These are phyloP conservation scores for Caenorhabditis afra DNA, from an alignment of 2,888 invertebrate species.

Conservation along the genomic window DNA sequence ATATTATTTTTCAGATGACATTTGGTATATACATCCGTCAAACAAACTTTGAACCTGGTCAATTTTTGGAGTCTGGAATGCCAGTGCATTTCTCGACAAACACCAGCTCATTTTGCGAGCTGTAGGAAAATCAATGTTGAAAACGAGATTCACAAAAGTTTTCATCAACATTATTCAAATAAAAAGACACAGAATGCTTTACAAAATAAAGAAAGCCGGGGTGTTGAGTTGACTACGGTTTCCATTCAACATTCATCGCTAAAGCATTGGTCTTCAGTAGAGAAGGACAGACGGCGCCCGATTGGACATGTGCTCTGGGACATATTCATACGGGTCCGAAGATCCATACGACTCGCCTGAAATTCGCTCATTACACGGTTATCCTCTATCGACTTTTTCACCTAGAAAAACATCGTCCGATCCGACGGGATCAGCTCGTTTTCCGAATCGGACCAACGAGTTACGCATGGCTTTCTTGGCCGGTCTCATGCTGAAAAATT, in stretches of 20 bases:
- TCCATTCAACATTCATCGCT: conserved; percentile 19
- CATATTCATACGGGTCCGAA: conserved; percentile 52
- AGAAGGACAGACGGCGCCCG: conserved; percentile 40
- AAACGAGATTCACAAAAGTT: conserved; percentile 28
- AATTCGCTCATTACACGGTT: conserved; percentile 9
- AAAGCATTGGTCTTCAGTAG: conserved; percentile 39
- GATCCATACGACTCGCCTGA: conserved; percentile 59
- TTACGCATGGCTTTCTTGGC: conserved; percentile 79
- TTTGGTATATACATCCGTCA: conserved; percentile 75
- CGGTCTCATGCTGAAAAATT: conserved; percentile 67
- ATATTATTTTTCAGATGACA: conserved; percentile 69
- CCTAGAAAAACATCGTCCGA: conserved; percentile 59
- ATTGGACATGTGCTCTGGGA: conserved; percentile 52
- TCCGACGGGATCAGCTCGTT: conserved; percentile 62
- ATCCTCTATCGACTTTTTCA: not conserved
- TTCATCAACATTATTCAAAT: conserved; percentile 32
- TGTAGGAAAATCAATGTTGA: not conserved
- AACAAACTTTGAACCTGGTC: conserved; percentile 24
- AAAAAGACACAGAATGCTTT: conserved; percentile 43
- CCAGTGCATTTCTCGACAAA: conserved; percentile 12
- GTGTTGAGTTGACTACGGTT: conserved; percentile 2
- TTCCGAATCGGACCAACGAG: conserved; percentile 78
- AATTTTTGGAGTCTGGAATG: conserved; percentile 24
- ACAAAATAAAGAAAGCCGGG: conserved; percentile 26
- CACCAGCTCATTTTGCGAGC: too few species aligned